Conservation (phyloP, 2,888 invertebrate genomes). For the Trissoscelio sp. region DNA sequence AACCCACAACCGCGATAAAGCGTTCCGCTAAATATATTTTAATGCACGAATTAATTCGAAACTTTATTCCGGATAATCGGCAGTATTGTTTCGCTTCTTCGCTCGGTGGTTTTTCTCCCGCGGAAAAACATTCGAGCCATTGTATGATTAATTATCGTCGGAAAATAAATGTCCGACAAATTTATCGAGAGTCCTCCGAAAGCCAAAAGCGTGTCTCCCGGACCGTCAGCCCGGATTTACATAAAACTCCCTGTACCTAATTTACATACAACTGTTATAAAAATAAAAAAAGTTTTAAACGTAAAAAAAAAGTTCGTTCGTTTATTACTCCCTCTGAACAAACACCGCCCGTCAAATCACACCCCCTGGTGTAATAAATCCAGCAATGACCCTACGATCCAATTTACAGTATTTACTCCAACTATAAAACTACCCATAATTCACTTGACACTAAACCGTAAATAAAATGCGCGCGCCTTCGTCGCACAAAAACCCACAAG, state of each 20-base stretch:
- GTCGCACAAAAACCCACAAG: background rate
- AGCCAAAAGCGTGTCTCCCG: slow-evolving; percentile 29
- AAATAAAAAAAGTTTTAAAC: no score
- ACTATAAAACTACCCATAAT: slow-evolving; percentile 15
- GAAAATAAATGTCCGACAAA: slow-evolving; percentile 30
- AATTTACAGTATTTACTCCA: slow-evolving; percentile 16
- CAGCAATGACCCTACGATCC: slow-evolving; percentile 1
- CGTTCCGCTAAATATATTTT: slow-evolving; percentile 1
- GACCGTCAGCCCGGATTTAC: slow-evolving; percentile 43
- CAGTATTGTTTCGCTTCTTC: slow-evolving; percentile 13
- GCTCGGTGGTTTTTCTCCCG: background rate
- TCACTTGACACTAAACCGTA: slow-evolving; percentile 17
- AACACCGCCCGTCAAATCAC: slow-evolving; percentile 2
- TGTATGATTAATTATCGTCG: slow-evolving; percentile 30
- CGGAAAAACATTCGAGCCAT: background rate
- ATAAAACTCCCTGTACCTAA: slow-evolving; percentile 33
- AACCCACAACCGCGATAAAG: background rate
- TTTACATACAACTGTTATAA: slow-evolving; percentile 25
- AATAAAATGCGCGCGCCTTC: slow-evolving; percentile 4
- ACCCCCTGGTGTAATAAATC: slow-evolving; percentile 19
- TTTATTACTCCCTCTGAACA: slow-evolving; percentile 8
- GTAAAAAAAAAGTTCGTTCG: slow-evolving; percentile 6
- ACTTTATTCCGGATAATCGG: background rate
- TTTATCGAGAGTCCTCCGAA: slow-evolving; percentile 27
- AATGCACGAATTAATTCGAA: slow-evolving; percentile 2